Evolutionary conservation across 1,140 invertebrate genomes (phyloP).

Genomic region (Babylonia areolata): DNA sequence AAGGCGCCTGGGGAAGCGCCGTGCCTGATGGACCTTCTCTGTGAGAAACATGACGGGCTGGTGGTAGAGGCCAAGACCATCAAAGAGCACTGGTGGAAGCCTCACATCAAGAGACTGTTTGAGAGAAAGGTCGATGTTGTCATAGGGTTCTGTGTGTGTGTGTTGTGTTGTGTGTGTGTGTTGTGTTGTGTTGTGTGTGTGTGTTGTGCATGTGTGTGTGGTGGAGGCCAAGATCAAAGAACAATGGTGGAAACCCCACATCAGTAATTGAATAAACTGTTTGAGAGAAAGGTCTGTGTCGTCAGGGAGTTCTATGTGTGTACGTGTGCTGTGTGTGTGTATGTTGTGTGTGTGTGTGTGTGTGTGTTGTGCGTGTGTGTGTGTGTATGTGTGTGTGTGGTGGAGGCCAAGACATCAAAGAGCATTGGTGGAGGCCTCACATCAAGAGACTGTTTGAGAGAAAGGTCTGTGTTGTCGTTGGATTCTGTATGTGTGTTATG

Average conservation of each 20-base stretch:
- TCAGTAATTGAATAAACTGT: constrained; percentile 88
- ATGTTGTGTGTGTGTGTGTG: neutral
- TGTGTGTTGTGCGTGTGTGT: neutral
- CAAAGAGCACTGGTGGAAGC: constrained; percentile 92
- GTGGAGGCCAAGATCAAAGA: constrained; percentile 93
- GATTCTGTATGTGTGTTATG: too few relatives aligned
- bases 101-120: constrained; percentile 87
- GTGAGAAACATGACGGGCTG: constrained; percentile 87
- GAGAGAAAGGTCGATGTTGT: constrained; percentile 81
- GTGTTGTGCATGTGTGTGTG: constrained; percentile 79
- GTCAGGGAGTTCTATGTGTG: too few relatives aligned
- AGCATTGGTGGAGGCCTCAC: constrained; percentile 89
- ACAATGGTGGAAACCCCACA: constrained; percentile 88
- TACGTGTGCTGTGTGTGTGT: neutral
- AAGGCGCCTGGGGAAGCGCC: constrained; percentile 82
- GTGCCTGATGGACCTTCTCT: constrained; percentile 90
- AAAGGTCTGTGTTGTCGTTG: constrained; percentile 81
- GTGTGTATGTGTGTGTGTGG: constrained; percentile 77
- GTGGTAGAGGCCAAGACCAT: constrained; percentile 91
- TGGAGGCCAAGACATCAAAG: constrained; percentile 93
- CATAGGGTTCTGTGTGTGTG: neutral
- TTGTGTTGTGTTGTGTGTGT: neutral
- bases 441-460: constrained; percentile 89
- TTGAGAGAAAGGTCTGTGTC: constrained; percentile 83
- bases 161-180: neutral